These are phyloP conservation scores for Neosilurus hyrtlii DNA, from an alignment of 2,797 vertebrate genomes.

Conservation along the genomic window DNA sequence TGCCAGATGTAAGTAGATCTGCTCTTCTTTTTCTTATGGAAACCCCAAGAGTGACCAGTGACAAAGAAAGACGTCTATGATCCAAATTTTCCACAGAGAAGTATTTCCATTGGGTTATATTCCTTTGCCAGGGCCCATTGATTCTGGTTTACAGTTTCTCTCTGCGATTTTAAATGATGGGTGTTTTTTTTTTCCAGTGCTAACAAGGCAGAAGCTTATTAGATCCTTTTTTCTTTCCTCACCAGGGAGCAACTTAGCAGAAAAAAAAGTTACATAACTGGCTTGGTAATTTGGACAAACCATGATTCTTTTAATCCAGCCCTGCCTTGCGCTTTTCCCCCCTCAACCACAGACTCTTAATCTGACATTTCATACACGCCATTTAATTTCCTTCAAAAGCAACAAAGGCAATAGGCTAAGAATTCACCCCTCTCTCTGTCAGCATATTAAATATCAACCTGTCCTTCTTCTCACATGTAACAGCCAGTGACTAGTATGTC, in stretches of 20 bases:
- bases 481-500: conserved; percentile 23
- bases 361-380: conserved; percentile 17
- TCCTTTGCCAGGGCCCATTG: conserved; percentile 12
- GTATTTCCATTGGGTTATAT: conserved; percentile 23
- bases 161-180: background rate
- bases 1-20: conserved; percentile 25
- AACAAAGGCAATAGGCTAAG: conserved; percentile 2
- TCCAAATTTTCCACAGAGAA: conserved; percentile 24
- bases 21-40: conserved; percentile 23
- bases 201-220: conserved; percentile 16
- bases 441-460: conserved; percentile 34
- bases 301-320: conserved; percentile 9
- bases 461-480: conserved; percentile 30
- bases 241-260: conserved; percentile 12
- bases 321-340: background rate
- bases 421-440: background rate
- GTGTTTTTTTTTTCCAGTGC: conserved; percentile 6
- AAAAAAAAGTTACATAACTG: conserved; percentile 18
- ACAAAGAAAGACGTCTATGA: conserved; percentile 21
- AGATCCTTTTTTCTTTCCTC: conserved; percentile 5
- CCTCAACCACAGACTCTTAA: conserved; percentile 17
- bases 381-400: background rate
- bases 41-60: conserved; percentile 27
- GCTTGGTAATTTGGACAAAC: conserved; percentile 1
- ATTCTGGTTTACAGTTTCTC: background rate